A percentile compares a stretch with the other conserved stretches of the same genome.
These are phyloP conservation scores for Endotricha flammealis DNA, from an alignment of 2,888 invertebrate genomes.

Conservation along the genomic window DNA sequence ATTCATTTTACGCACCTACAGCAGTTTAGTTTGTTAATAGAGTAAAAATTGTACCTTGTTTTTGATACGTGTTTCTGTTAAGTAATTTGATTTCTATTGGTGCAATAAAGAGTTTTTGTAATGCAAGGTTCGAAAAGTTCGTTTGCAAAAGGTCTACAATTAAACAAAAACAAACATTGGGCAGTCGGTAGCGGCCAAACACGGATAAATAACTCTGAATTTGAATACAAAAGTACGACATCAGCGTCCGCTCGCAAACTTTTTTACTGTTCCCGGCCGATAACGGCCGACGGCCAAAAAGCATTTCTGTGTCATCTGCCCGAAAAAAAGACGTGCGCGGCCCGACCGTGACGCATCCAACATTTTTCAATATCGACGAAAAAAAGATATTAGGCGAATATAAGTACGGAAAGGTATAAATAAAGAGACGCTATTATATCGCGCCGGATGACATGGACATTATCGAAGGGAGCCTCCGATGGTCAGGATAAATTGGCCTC, in stretches of 20 bases:
- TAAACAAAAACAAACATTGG: too few relatives aligned
- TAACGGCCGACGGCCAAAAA: slow-evolving; percentile 69
- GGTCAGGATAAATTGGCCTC: background rate
- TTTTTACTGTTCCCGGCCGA: slow-evolving; percentile 54
- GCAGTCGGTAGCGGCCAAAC: background rate
- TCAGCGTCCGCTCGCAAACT: slow-evolving; percentile 39
- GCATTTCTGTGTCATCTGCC: slow-evolving; percentile 70
- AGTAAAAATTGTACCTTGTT: too few relatives aligned
- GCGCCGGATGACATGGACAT: slow-evolving; percentile 20
- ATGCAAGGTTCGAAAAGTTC: too few relatives aligned
- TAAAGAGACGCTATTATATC: slow-evolving; percentile 16
- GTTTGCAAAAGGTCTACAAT: too few relatives aligned
- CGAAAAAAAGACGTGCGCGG: slow-evolving; percentile 38
- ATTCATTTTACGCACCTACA: too few relatives aligned
- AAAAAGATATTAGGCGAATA: slow-evolving; percentile 37
- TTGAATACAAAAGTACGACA: slow-evolving; percentile 56
- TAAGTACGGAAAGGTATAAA: slow-evolving; percentile 18
- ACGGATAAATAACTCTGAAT: slow-evolving; percentile 28
- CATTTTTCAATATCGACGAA: slow-evolving; percentile 61
- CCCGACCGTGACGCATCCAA: slow-evolving; percentile 57
- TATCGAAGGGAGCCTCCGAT: slow-evolving; percentile 25
- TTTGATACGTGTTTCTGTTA: too few relatives aligned
- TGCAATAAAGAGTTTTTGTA: too few relatives aligned
- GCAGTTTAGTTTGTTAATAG: too few relatives aligned
- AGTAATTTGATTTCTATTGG: too few relatives aligned